Percentiles rank a stretch among this genome's conserved stretches.
These are phyloP conservation scores for Acrocephalus kingi DNA, from an alignment of 2,113 vertebrate genomes.

Conservation along the genomic window DNA sequence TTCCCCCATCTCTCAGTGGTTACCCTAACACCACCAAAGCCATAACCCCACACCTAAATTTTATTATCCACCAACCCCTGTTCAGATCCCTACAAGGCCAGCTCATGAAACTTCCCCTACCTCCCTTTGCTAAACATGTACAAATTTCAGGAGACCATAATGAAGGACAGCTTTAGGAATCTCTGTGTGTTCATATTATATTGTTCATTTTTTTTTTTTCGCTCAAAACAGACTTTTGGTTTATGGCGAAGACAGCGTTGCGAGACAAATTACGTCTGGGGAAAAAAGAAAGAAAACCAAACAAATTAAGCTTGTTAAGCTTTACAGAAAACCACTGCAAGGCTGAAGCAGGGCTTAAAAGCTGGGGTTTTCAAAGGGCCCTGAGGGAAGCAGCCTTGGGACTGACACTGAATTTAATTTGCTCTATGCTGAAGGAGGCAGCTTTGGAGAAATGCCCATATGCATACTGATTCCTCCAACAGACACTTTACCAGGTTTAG, in stretches of 20 bases:
- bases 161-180: not conserved
- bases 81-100: not conserved
- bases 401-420: slow-evolving; percentile 51
- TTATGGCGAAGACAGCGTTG: not conserved
- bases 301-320: slow-evolving; percentile 26
- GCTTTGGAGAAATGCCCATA: slow-evolving; percentile 28
- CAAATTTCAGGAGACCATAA: not conserved
- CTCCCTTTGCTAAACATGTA: not conserved
- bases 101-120: not conserved
- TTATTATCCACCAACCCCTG: not conserved
- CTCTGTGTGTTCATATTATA: not conserved
- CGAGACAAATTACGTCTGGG: not conserved
- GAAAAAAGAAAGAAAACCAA: not conserved
- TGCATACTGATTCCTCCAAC: not conserved
- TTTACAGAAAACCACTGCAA: not conserved
- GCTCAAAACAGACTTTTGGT: not conserved
- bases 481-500: not conserved
- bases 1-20: not conserved
- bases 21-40: not conserved
- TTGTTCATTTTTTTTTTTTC: not conserved
- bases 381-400: not conserved
- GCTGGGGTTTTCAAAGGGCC: slow-evolving; percentile 14
- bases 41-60: not conserved
- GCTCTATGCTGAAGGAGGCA: not conserved
- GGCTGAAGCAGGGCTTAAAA: slow-evolving; percentile 25